A percentile compares a stretch with the other conserved stretches of the same genome.
These are phyloP conservation scores for Drosophila nigromelanica DNA, from an alignment of 1,140 invertebrate species.

Conservation along the genomic window DNA sequence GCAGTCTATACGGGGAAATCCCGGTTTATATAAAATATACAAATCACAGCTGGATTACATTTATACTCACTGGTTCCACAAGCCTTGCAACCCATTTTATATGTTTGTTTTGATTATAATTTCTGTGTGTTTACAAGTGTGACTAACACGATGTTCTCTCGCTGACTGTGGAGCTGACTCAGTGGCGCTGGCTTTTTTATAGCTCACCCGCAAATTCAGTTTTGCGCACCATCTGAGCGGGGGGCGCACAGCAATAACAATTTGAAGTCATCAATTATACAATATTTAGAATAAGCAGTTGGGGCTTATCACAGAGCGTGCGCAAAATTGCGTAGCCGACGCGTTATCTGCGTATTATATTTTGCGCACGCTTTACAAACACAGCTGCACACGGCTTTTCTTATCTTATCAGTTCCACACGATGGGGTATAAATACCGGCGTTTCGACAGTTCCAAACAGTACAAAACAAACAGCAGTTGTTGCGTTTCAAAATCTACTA, in stretches of 20 bases:
- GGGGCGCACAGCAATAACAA: neutral
- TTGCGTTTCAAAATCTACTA: conserved; percentile 2
- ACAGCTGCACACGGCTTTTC: conserved; percentile 58
- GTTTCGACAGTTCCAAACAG: neutral
- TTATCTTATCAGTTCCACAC: conserved; percentile 51
- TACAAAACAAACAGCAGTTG: conserved; percentile 8
- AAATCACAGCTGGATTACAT: neutral
- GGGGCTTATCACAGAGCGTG: conserved; percentile 41
- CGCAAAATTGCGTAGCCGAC: conserved; percentile 40
- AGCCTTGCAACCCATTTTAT: conserved; percentile 67
- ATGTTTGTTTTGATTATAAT: conserved; percentile 3
- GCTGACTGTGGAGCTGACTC: neutral
- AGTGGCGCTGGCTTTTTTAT: conserved; percentile 40
- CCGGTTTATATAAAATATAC: neutral
- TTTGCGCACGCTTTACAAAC: conserved; percentile 46
- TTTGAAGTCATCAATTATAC: neutral
- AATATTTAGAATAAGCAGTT: neutral
- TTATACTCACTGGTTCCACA: conserved; percentile 64
- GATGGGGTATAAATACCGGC: conserved; percentile 40
- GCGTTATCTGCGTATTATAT: neutral
- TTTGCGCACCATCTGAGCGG: conserved; percentile 50
- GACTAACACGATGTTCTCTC: conserved; percentile 17
- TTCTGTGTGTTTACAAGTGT: neutral
- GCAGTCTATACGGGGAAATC: conserved; percentile 41
- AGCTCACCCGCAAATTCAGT: conserved; percentile 11